Base-by-base conservation (phyloP, 2,888 invertebrate species). In the Scrobipalpa atriplicella region DNA sequence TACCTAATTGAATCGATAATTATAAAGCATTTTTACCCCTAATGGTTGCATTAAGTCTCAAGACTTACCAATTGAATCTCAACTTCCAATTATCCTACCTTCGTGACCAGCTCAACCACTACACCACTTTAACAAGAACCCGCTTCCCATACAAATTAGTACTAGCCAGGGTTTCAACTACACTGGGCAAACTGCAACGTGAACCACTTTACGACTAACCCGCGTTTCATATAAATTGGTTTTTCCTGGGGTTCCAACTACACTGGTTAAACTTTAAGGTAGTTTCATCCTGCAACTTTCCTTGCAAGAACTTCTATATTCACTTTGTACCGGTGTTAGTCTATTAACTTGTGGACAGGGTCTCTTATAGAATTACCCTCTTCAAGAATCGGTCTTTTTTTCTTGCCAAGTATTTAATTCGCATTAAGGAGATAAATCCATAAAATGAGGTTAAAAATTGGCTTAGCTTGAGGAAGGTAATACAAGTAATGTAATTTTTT, bases 311-410 rank as follows among this genome's bases (percentile, higher is more conserved):
- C 78, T 79, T 71, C 73, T 78, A 84, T 87, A 87, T 89, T 89
- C 88, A 87, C 85, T 88, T 75, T 73, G 83, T 86, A 89, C 90
- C 85, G 82, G 82, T 80, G 82, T 88, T 89, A 86, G 79, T 81
- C 79, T 82, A 86, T 86, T 84, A 87, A 84, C 86, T 86, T 83
- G 84, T 82, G 84, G 85, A 89, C 86, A 86, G 84, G 81, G 83
- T 81, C 82, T 81, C 82, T 87, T 83, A 85, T 82, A 84, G 84
- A 86, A 89, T 89, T 87, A 87, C 78, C 80, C 76, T 78, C 82
- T 85, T 84, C 21, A 18, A 18, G 10, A 21, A 21, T 54, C 9
- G 54, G 41, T 62, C 54, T 39, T 60, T 16, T n/a, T 58, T 58
- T 19, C 47, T 58, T 19, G 56, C 7, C 47, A 52, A 39, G 18